These are phyloP conservation scores for Cyrtonyx montezumae DNA, from an alignment of 2,113 vertebrate genomes.

Conservation along the genomic window DNA sequence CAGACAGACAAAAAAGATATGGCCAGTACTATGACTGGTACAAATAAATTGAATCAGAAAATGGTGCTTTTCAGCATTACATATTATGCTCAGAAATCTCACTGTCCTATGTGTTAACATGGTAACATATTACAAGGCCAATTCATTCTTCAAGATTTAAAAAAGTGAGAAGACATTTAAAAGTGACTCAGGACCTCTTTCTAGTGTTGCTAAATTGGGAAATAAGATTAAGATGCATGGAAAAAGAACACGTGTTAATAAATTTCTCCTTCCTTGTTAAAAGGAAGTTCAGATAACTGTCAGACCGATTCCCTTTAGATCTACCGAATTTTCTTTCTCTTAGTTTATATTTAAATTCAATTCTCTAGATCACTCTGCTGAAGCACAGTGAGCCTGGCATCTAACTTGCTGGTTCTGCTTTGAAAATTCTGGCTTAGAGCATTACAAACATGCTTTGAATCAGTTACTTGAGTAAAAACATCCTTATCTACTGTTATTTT, in stretches of 20 bases:
- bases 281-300: background rate
- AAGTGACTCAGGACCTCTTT: background rate
- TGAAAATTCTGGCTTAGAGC: slow-evolving; percentile 19
- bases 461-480: background rate
- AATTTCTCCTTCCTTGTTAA: background rate
- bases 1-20: background rate
- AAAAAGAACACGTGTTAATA: background rate
- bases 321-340: background rate
- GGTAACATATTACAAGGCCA: background rate
- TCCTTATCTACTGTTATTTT: background rate
- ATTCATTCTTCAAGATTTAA: background rate
- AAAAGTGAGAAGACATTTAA: background rate
- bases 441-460: background rate
- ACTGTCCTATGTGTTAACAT: background rate
- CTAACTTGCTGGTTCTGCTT: background rate
- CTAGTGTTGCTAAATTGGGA: background rate
- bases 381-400: background rate
- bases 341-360: background rate
- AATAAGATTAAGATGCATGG: background rate
- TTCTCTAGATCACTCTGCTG: background rate
- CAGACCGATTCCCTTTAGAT: background rate
- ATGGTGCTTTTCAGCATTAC: background rate
- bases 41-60: background rate
- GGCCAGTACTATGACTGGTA: background rate
- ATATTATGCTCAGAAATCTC: background rate